These are phyloP conservation scores for Junonia oenone DNA, from an alignment of 2,888 invertebrate genomes.

Conservation along the genomic window DNA sequence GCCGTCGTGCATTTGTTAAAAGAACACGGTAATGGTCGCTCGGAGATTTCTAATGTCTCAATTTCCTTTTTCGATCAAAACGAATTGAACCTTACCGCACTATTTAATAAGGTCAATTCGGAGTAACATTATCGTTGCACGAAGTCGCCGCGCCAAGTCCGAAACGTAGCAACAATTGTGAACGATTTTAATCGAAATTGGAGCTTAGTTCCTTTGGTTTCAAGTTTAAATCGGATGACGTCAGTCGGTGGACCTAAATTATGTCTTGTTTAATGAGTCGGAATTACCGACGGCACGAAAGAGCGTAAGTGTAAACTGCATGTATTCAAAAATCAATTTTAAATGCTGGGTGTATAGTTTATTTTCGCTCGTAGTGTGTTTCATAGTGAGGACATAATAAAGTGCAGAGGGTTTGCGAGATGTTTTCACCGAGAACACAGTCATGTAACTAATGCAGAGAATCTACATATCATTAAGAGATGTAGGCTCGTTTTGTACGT, in stretches of 20 bases:
- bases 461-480: slow-evolving; percentile 80
- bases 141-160: slow-evolving; percentile 37
- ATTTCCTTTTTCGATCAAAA: slow-evolving; percentile 46
- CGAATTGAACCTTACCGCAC: slow-evolving; percentile 39
- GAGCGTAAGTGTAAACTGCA: slow-evolving; percentile 28
- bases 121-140: slow-evolving; percentile 44
- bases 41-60: slow-evolving; percentile 77
- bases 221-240: slow-evolving; percentile 44
- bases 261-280: slow-evolving; percentile 78
- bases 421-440: slow-evolving; percentile 76
- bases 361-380: slow-evolving; percentile 34
- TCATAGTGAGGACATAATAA: slow-evolving; percentile 30
- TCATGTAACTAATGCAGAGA: slow-evolving; percentile 77
- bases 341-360: slow-evolving; percentile 16
- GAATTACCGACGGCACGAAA: slow-evolving; percentile 39
- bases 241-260: slow-evolving; percentile 59
- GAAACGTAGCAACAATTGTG: slow-evolving; percentile 41
- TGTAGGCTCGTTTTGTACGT: slow-evolving; percentile 72
- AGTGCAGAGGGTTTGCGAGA: slow-evolving; percentile 53
- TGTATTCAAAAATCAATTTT: slow-evolving; percentile 28
- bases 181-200: slow-evolving; percentile 32
- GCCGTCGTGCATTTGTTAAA: slow-evolving; percentile 74
- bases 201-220: slow-evolving; percentile 37
- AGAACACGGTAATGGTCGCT: slow-evolving; percentile 76
- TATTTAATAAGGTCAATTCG: slow-evolving; percentile 35